Conservation (phyloP, 2,888 invertebrate genomes). For the Trissonchulus latispiculum region DNA sequence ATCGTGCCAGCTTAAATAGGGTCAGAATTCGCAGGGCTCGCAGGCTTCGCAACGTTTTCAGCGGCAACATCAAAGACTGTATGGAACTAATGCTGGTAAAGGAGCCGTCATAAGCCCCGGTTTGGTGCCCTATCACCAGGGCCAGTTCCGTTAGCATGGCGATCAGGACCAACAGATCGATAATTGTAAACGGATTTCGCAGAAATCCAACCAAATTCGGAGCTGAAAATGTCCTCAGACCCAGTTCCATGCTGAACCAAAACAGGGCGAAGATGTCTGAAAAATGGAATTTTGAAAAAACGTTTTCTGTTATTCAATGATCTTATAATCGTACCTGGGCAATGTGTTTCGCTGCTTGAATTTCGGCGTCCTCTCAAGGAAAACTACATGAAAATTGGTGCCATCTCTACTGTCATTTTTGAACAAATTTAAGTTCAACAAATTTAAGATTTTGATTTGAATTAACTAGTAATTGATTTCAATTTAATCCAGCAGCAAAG, state of each 20-base stretch:
- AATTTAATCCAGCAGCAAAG: too few relatives aligned
- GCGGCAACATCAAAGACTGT: background rate
- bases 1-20: conserved; percentile 15
- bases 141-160: background rate
- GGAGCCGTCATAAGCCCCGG: too few relatives aligned
- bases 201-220: conserved; percentile 1
- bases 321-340: too few relatives aligned
- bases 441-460: too few relatives aligned
- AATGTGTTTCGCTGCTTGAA: too few relatives aligned
- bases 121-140: background rate
- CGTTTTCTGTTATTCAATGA: too few relatives aligned
- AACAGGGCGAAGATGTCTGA: background rate
- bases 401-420: too few relatives aligned
- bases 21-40: conserved; percentile 10
- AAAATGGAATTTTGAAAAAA: background rate
- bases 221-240: background rate
- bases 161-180: background rate
- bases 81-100: background rate
- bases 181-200: background rate
- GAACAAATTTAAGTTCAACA: too few relatives aligned
- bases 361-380: too few relatives aligned
- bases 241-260: conserved; percentile 5
- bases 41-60: background rate
- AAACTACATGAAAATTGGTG: too few relatives aligned
- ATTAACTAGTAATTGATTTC: too few relatives aligned